Base-by-base conservation (phyloP, 1,140 invertebrate species). In the Prorops nasuta region DNA sequence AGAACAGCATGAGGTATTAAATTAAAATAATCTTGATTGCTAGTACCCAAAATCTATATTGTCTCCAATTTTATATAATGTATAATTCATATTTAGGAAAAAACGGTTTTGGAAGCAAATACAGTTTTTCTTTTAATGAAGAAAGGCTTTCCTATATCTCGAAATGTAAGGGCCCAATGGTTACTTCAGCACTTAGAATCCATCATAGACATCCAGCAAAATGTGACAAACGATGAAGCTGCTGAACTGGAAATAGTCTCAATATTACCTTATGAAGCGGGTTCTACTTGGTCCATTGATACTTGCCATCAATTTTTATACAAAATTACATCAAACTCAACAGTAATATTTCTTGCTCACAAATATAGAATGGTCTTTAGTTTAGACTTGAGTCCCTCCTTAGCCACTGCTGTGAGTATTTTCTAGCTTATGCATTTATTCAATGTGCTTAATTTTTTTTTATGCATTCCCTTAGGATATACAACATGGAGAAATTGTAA, bases 351-450 rank as follows among this genome's bases (percentile, higher is more conserved):
- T 73, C 79, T 78, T 56, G 82, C 66, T 44, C 83, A 71, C 60
- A 81, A 81, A 46, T 90, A 91, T 65, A 71, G 84, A 48, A 80
- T 90, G 51, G 87, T 87, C 17, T 90, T 88, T 73, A 87, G 88
- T 64, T 75, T 93, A 40, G 90, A 93, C 72, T 79, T 92, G 52
- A 91, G 89, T 74, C 88, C 90, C 15, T 92, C 90, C 2, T 78
- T 86, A 49, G 83, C 87, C 20, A 81, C 86, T 60, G 84, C 91
- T 38, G 86, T 76, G 57, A 72, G 66, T 84, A 73, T 54, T 36
- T 38, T 36, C 35, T 37, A 40, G 16, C 28, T 40, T 18, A 12
- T 10, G 21, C 43, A 32, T n/a, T 20, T 24, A 17, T 44, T 0
- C 16, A 16, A 19, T 41, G 36, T 42, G 32, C 8, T 47, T 42